These are phyloP conservation scores for Oostethus manadensis DNA, from an alignment of 2,113 vertebrate genomes.

Conservation along the genomic window DNA sequence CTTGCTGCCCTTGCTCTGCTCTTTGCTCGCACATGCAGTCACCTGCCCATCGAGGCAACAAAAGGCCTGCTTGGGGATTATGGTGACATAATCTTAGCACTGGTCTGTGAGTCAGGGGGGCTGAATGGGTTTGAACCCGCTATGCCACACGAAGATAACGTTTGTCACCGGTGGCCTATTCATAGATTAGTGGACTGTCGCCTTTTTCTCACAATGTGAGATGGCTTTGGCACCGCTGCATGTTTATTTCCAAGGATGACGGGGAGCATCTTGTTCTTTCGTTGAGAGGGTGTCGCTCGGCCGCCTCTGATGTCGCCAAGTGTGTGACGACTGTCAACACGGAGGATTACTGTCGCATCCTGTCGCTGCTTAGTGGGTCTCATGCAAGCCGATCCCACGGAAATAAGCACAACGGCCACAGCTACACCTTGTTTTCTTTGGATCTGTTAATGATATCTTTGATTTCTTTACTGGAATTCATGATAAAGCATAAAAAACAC, in stretches of 20 bases:
- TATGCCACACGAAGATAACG: constrained; percentile 79
- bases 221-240: constrained; percentile 73
- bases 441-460: background rate
- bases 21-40: constrained; percentile 70
- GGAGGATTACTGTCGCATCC: constrained; percentile 27
- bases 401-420: constrained; percentile 1
- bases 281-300: constrained; percentile 55
- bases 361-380: constrained; percentile 21
- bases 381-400: background rate
- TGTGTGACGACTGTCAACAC: constrained; percentile 26
- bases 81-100: constrained; percentile 77
- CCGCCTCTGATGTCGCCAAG: constrained; percentile 49
- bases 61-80: constrained; percentile 76
- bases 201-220: constrained; percentile 71
- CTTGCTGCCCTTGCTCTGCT: constrained; percentile 60
- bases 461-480: no score
- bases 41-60: constrained; percentile 74
- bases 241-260: constrained; percentile 71
- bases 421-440: background rate
- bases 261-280: constrained; percentile 64
- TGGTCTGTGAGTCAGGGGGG: constrained; percentile 67
- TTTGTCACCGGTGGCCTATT: constrained; percentile 76
- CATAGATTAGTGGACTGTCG: constrained; percentile 77
- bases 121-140: constrained; percentile 78
- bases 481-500: no score